Conservation (phyloP, 2,888 invertebrate genomes). For the Cerastis rubricosa region DNA sequence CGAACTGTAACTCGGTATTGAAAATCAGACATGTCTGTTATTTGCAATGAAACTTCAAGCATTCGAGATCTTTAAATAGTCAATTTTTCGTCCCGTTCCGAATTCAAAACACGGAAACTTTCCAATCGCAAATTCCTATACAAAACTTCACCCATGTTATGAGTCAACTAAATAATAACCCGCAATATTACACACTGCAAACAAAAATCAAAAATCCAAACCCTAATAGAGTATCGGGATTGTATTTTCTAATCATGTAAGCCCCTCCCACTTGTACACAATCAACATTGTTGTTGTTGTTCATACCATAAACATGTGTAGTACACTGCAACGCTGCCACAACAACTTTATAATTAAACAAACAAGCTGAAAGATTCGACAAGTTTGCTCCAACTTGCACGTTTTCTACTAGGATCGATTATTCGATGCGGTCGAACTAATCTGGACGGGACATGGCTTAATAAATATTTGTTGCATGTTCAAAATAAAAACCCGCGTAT, state of each 20-base stretch:
- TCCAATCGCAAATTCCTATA: neutral
- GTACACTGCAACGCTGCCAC: conserved; percentile 33
- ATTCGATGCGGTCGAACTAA: conserved; percentile 37
- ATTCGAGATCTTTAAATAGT: neutral
- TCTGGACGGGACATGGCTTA: neutral
- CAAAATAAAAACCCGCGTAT: neutral
- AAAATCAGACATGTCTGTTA: neutral
- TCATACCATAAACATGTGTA: conserved; percentile 35
- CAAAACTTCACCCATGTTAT: neutral
- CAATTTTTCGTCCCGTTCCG: neutral
- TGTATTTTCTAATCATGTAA: conserved; percentile 35
- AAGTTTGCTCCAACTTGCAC: conserved; percentile 37
- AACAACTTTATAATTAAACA: conserved; percentile 62
- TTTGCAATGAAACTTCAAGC: neutral
- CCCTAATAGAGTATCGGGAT: neutral
- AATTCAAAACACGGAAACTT: neutral
- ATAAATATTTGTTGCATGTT: neutral
- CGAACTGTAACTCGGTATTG: neutral
- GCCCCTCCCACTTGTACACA: neutral
- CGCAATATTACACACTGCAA: neutral
- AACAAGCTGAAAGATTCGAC: conserved; percentile 54
- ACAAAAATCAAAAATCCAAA: neutral
- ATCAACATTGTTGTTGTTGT: conserved; percentile 13
- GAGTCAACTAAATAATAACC: neutral
- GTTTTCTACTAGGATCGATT: conserved; percentile 38